phyloP scores from a whole-genome alignment of 2,113 vertebrate genomes.

The Microcebus jonahi region DNA sequence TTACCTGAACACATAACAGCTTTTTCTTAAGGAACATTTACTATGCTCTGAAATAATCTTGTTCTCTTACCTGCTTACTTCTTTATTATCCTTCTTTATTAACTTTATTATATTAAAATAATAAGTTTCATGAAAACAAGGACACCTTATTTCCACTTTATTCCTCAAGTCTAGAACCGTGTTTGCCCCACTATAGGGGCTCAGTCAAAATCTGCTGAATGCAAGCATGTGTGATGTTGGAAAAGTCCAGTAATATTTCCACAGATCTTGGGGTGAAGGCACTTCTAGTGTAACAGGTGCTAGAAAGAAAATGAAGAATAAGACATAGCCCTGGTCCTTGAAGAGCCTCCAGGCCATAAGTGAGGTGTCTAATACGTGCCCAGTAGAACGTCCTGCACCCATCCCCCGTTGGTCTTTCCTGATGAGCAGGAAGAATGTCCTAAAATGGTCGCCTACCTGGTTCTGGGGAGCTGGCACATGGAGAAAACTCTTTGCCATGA shows the following conservation, averaged over 20 bases:
- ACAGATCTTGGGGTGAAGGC: neutral
- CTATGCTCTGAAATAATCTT: neutral
- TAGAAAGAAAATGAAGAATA: neutral
- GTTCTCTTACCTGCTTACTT: neutral
- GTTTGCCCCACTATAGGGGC: neutral
- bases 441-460: neutral
- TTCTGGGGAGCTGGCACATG: neutral
- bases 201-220: neutral
- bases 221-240: neutral
- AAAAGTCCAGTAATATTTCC: neutral
- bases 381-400: accelerated
- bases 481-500: neutral
- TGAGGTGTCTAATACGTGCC: neutral
- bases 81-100: neutral
- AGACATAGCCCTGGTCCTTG: neutral
- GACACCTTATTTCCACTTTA: neutral
- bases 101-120: neutral
- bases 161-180: neutral
- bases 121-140: neutral
- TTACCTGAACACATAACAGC: neutral
- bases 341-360: neutral
- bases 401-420: neutral
- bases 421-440: too few species aligned
- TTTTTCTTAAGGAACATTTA: neutral
- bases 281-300: neutral